Percentiles rank a stretch among this genome's conserved stretches.
Evolutionary conservation across 2,888 invertebrate genomes (phyloP).

Genomic region (Oligia strigilis): DNA sequence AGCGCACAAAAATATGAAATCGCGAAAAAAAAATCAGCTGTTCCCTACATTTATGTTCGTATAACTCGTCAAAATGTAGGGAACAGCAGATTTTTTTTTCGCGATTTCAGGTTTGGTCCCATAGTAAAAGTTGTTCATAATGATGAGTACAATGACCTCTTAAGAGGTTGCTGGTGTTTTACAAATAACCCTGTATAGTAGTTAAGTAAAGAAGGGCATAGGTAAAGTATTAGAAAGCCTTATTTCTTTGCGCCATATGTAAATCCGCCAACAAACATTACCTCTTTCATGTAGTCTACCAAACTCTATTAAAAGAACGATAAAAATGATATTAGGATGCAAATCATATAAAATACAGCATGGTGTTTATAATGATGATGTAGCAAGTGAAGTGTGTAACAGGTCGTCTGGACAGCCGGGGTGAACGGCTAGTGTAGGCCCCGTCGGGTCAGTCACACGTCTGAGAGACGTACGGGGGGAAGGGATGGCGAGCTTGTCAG

Average conservation of each 20-base stretch:
- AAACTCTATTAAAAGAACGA: constrained; percentile 25
- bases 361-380: constrained; percentile 63
- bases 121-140: no score
- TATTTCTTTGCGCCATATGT: neutral
- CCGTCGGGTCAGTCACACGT: constrained; percentile 83
- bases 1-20: no score
- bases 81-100: no score
- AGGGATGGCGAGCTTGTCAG: constrained; percentile 36
- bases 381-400: constrained; percentile 84
- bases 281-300: neutral
- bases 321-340: constrained; percentile 57
- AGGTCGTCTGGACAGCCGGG: constrained; percentile 85
- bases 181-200: no score
- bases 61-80: no score
- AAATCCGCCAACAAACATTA: neutral
- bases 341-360: constrained; percentile 54
- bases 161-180: no score
- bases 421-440: constrained; percentile 85
- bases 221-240: neutral
- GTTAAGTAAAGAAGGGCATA: neutral
- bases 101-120: no score
- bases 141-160: no score
- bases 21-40: no score
- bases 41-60: no score
- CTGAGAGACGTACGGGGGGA: constrained; percentile 61